These are phyloP conservation scores for Scytalopus superciliaris DNA, from an alignment of 2,113 vertebrate species.

Conservation along the genomic window DNA sequence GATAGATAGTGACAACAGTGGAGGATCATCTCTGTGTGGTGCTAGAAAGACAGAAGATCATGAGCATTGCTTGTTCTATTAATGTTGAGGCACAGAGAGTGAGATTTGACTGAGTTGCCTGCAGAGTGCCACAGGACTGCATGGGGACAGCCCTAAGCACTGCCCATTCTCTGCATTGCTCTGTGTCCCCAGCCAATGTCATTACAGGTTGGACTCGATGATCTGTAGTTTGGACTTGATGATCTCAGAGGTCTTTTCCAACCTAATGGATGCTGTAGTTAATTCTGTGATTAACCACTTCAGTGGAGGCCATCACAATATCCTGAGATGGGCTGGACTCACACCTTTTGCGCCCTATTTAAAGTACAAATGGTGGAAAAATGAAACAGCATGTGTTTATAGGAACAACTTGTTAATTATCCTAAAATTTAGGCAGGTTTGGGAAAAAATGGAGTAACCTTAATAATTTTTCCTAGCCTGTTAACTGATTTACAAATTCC, in stretches of 20 bases:
- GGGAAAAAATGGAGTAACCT: background rate
- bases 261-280: too few relatives aligned
- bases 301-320: too few relatives aligned
- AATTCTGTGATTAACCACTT: background rate
- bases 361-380: background rate
- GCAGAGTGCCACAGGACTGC: background rate
- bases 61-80: accelerated
- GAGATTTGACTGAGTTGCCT: background rate
- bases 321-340: background rate
- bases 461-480: background rate
- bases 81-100: background rate
- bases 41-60: background rate
- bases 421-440: background rate
- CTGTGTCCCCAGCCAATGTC: accelerated
- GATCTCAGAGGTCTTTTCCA: too few relatives aligned
- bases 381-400: background rate
- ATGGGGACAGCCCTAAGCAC: background rate
- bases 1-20: background rate
- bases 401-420: background rate
- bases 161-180: background rate
- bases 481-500: background rate
- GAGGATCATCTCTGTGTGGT: background rate
- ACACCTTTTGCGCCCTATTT: background rate
- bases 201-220: too few relatives aligned
- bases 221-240: too few relatives aligned